phyloP scores from a whole-genome alignment of 1,140 invertebrate species.

The Calephelis virginiensis region DNA sequence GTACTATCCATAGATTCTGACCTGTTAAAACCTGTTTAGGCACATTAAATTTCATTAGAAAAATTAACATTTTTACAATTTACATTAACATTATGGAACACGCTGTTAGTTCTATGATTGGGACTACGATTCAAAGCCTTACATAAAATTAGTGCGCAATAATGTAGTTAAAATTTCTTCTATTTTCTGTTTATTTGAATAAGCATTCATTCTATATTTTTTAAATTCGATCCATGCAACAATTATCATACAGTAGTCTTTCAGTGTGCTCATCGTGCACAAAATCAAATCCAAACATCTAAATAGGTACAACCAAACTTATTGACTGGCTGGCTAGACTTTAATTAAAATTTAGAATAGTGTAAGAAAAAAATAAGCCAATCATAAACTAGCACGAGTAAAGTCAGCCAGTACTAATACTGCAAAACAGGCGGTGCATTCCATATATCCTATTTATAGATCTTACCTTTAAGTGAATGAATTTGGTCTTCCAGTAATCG shows the following conservation, averaged over 20 bases:
- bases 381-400: conserved; percentile 5
- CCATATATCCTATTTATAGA: not conserved
- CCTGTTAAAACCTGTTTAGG: conserved; percentile 67
- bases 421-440: conserved; percentile 9
- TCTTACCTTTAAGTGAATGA: conserved; percentile 86
- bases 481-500: conserved; percentile 87
- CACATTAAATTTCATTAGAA: conserved; percentile 68
- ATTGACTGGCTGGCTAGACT: conserved; percentile 20
- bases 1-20: conserved; percentile 61
- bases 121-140: conserved; percentile 51
- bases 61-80: conserved; percentile 43
- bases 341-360: not conserved
- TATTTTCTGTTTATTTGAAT: not conserved
- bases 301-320: conserved; percentile 4
- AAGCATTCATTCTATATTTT: conserved; percentile 18
- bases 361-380: conserved; percentile 5
- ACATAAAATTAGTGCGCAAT: conserved; percentile 68
- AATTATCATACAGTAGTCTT: conserved; percentile 18
- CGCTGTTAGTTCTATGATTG: conserved; percentile 51
- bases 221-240: conserved; percentile 27
- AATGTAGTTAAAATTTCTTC: conserved; percentile 35
- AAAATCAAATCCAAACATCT: conserved; percentile 3
- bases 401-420: conserved; percentile 20
- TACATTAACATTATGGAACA: conserved; percentile 33
- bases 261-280: conserved; percentile 7